A percentile compares a stretch with the other conserved stretches of the same genome.
Evolutionary conservation across 2,113 vertebrate genomes (phyloP).

Genomic region (Cervus canadensis): DNA sequence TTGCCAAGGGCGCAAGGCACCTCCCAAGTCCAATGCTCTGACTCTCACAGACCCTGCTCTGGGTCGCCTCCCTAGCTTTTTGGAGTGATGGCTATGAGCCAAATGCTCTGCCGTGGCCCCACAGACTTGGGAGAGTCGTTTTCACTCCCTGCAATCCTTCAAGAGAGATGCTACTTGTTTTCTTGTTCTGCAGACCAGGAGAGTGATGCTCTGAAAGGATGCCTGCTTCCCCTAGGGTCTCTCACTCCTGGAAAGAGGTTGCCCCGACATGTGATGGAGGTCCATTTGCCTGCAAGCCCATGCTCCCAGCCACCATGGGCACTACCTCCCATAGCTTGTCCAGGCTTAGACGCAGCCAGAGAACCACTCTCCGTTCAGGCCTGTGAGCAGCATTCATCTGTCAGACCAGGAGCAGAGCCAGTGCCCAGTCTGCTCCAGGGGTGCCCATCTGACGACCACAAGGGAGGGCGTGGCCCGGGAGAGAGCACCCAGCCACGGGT

Average conservation of each 20-base stretch:
- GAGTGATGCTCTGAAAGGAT: background rate
- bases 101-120: background rate
- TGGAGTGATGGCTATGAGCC: background rate
- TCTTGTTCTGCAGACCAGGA: background rate
- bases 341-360: background rate
- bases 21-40: background rate
- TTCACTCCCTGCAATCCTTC: background rate
- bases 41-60: background rate
- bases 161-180: background rate
- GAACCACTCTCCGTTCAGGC: background rate
- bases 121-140: background rate
- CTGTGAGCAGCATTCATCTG: no score
- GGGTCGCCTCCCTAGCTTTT: background rate
- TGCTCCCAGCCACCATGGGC: background rate
- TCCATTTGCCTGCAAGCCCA: background rate
- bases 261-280: rapidly evolving
- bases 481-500: background rate
- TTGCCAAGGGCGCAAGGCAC: background rate
- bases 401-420: rapidly evolving
- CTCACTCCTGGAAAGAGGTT: background rate
- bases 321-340: background rate
- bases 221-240: no score
- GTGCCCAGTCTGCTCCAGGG: background rate
- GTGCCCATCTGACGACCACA: background rate
- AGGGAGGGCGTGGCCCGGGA: background rate